Percentiles rank a stretch among this genome's conserved stretches.
These are phyloP conservation scores for Sebastes aleutianus DNA, from an alignment of 2,797 vertebrate species.

Conservation along the genomic window DNA sequence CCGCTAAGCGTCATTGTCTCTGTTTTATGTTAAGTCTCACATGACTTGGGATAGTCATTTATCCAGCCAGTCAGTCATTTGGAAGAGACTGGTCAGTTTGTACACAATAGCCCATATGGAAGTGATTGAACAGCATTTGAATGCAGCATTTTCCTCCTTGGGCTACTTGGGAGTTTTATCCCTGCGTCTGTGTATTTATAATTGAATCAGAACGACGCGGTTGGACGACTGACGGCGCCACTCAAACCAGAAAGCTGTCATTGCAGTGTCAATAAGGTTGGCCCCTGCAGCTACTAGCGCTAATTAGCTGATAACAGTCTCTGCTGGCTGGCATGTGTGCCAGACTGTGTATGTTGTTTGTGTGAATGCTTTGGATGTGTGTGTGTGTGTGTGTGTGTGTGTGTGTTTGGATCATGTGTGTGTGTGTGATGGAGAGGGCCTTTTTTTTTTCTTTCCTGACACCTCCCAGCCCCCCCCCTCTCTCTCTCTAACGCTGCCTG, in stretches of 20 bases:
- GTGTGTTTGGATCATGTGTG: neutral
- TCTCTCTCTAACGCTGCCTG: slow-evolving; percentile 26
- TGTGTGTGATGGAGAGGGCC: neutral
- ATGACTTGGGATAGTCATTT: neutral
- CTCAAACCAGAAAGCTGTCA: slow-evolving; percentile 62
- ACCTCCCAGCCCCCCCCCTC: slow-evolving; percentile 17
- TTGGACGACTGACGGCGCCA: slow-evolving; percentile 40
- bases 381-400: neutral
- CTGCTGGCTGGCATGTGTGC: slow-evolving; percentile 29
- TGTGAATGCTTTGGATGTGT: neutral
- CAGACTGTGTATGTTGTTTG: slow-evolving; percentile 25
- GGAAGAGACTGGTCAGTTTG: slow-evolving; percentile 16
- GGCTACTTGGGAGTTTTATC: slow-evolving; percentile 12
- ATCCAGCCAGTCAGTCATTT: neutral
- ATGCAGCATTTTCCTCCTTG: neutral
- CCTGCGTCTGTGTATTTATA: slow-evolving; percentile 35
- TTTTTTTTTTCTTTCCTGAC: slow-evolving; percentile 43
- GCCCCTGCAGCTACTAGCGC: slow-evolving; percentile 58
- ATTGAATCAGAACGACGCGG: slow-evolving; percentile 50
- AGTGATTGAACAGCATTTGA: slow-evolving; percentile 9
- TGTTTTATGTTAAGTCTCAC: slow-evolving; percentile 5
- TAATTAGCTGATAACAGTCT: slow-evolving; percentile 72
- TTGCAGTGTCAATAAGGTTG: slow-evolving; percentile 57
- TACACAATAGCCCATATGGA: slow-evolving; percentile 11
- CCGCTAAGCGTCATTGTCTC: slow-evolving; percentile 27